Conservation (phyloP, 1,140 invertebrate species). For the Lamellibrachia luymesi region DNA sequence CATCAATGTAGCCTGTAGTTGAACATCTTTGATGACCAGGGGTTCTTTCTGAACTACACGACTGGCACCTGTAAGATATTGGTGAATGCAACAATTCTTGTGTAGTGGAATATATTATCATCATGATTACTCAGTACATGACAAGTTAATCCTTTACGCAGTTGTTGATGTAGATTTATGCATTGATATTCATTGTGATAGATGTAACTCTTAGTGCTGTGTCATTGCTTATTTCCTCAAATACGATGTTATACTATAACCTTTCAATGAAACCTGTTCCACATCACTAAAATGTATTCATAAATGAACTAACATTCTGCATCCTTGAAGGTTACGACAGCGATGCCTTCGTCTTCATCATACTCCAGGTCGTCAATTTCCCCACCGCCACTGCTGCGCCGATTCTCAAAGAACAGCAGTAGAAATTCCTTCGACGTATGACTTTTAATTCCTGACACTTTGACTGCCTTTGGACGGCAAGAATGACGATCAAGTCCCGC, state of each 20-base stretch:
- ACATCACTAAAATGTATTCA: background rate
- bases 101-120: background rate
- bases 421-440: background rate
- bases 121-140: background rate
- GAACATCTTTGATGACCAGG: background rate
- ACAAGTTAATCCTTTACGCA: too few species aligned
- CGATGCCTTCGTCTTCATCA: background rate
- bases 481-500: background rate
- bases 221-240: too few species aligned
- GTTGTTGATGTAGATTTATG: too few species aligned
- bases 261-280: background rate
- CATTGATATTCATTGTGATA: too few species aligned
- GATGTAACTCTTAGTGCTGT: too few species aligned
- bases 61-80: background rate
- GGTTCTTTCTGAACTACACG: background rate
- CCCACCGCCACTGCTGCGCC: background rate
- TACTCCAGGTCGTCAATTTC: background rate
- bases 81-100: background rate
- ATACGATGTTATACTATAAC: background rate
- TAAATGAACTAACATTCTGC: background rate
- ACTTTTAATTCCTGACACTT: background rate
- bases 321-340: background rate
- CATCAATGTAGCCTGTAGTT: background rate
- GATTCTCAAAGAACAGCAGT: slow-evolving; percentile 8
- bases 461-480: background rate